Conservation (phyloP, 2,888 invertebrate genomes). For the Oscheius sp. region DNA sequence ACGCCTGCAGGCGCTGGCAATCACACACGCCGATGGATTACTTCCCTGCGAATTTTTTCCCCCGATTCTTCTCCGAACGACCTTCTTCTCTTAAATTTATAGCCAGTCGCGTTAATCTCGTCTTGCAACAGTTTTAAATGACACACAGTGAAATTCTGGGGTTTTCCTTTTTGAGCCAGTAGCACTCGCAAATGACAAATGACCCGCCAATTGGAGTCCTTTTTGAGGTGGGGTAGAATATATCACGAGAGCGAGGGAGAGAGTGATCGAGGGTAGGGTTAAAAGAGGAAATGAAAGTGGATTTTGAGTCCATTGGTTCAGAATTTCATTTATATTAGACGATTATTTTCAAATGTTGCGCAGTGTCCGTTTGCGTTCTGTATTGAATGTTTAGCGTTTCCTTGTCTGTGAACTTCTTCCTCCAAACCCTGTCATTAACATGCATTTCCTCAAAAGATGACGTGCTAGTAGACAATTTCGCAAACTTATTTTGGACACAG, state of each 20-base stretch:
- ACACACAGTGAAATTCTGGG: too few species aligned
- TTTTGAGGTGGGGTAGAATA: neutral
- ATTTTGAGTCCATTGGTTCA: neutral
- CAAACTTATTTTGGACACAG: too few species aligned
- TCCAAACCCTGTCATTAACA: neutral
- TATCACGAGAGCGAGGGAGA: constrained; percentile 3
- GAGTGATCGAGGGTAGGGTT: neutral
- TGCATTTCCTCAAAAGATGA: neutral
- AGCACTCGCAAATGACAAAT: constrained; percentile 3
- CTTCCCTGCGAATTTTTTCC: too few species aligned
- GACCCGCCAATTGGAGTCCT: neutral
- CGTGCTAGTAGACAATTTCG: too few species aligned
- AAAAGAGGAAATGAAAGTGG: neutral
- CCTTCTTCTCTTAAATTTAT: too few species aligned
- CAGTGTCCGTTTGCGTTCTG: too few species aligned
- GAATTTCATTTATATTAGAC: too few species aligned
- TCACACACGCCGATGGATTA: constrained; percentile 11
- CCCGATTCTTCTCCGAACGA: too few species aligned
- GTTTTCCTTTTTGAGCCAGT: neutral
- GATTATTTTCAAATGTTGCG: too few species aligned
- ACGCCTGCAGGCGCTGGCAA: constrained; percentile 1
- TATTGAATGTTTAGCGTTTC: neutral
- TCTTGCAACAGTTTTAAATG: too few species aligned
- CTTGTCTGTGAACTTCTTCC: neutral
- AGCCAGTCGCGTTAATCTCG: too few species aligned